Base-by-base conservation (phyloP, 2,888 invertebrate genomes). In the Dioctria rufipes region DNA sequence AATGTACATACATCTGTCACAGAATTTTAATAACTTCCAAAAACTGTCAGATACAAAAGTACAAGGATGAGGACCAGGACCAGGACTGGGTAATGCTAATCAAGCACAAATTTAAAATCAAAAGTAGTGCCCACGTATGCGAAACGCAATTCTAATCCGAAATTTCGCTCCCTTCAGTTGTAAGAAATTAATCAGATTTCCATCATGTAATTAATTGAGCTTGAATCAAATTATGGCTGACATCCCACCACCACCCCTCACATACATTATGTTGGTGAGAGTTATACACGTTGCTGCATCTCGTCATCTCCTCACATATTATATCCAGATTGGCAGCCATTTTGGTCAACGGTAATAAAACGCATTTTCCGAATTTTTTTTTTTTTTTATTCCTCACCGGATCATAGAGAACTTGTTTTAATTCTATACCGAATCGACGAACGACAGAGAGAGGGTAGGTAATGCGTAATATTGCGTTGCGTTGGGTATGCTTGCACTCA, bases 121-220 rank as follows among this genome's bases (percentile, higher is more conserved):
- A 25, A 25, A 25, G 25, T 25, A 25, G 25, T 25, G 25, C 2
- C 25, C 2, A 25, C 25, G 25, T 25, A 25, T 25, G 25, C 25
- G 25, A 46, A 46, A 5, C 8, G 46, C 8, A 46, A 46, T 46
- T 46, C 46, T 8, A 46, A 46, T 46, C 46, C 46, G 46, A 46
- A 46, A 46, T 46, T 6, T 6, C 8, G 46, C 77, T 42, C 63
- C 39, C 39, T 78, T 78, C 58, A 25, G 37, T 65, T 13, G 40
- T 78, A 63, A 78, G 63, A 78, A 78, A 78, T 51, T 78, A 88
- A 88, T 88, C 88, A 86, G 86, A 88, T 88, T 88, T 87, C 86
- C 77, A 71, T 85, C 85, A 2, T 25, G 84, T 85, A 87, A 87
- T 88, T 88, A 88, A 88, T 88, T 88, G 88, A 88, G 88, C 87